A percentile compares a stretch with the other conserved stretches of the same genome.
Conservation (phyloP, 2,888 invertebrate genomes). For the Ariolimax columbianus region DNA sequence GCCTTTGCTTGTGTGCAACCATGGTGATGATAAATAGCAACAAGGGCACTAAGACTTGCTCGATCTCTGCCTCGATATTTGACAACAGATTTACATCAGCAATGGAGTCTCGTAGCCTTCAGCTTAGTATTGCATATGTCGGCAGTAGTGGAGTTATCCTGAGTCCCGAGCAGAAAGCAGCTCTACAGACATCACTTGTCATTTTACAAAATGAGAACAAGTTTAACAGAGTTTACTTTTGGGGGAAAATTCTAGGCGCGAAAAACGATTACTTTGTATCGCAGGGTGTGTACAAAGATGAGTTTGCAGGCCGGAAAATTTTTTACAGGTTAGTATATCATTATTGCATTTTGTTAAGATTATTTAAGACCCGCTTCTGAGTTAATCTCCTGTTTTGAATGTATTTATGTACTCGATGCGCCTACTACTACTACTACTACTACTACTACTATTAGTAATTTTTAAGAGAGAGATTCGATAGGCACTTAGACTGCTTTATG, state of each 20-base stretch:
- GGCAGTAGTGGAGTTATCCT: conserved; percentile 85
- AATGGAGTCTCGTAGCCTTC: conserved; percentile 82
- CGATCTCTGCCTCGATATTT: background rate
- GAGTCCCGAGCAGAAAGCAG: conserved; percentile 85
- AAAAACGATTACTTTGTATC: conserved; percentile 90
- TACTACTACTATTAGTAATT: no score
- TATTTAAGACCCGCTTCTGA: no score
- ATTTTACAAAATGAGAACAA: conserved; percentile 91
- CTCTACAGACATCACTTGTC: conserved; percentile 87
- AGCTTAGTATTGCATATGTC: conserved; percentile 81
- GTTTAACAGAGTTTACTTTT: conserved; percentile 88
- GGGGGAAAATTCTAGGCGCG: conserved; percentile 89
- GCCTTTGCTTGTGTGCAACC: background rate
- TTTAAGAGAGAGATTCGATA: no score
- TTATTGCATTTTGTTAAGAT: no score
- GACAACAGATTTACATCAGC: background rate
- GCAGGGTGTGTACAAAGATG: conserved; percentile 88
- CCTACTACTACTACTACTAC: no score
- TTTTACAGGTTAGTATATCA: conserved; percentile 85
- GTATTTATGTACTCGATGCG: no score
- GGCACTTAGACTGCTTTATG: no score
- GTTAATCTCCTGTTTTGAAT: no score
- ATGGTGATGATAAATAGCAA: conserved; percentile 22
- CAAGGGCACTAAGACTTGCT: background rate
- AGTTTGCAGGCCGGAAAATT: conserved; percentile 85